Evolutionary conservation across 1,140 invertebrate genomes (phyloP), one percentile per base, ranked within the genome.

Genomic region (Drosophila leontia): DNA sequence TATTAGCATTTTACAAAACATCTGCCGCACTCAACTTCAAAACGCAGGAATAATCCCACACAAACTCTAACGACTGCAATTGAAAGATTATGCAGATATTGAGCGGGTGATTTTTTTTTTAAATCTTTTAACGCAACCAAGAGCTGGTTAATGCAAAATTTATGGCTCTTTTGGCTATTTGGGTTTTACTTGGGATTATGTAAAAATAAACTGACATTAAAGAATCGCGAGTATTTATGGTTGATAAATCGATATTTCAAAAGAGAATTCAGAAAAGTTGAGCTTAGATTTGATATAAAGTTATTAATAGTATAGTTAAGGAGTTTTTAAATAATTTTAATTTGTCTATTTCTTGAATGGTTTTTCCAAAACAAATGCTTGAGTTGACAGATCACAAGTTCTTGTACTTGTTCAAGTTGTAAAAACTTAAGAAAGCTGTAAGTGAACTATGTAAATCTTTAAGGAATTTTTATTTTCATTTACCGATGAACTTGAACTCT

Each of bases 1-100:
- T 72, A 78, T 82, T 71, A 58, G 64, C 75, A 75, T 76, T 76
- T 71, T 50, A 57, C 56, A 55, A 55, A 65, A 69, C 83, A 77
- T 86, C 79, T 87, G 83, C 48, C 51, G 60, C 51, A 63, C 59
- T 62, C 47, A 69, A 70, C 63, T 68, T 44, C 48, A 61, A 69
- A 58, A 65, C 61, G 37, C 48, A 26, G 29, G 7, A 47, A 55
- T 50, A 62, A 56, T 56, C 50, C 69, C 69, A 55, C 39, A 47
- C 70, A 19, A 29, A 58, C 39, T 41, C 17, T 32, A 58, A 19
- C 37, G 67, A 65, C 32, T 19, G 70, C 70, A 74, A 72, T 72
- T 26, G 70, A 74, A 72, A 72, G 53, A 72, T 72, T 72, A 60
- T 71, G 69, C 69, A 72, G 69, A 50, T 59, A 59, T 37, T 44